phyloP scores from a whole-genome alignment of 2,797 vertebrate species.

The Phrynocephalus guinanensis region DNA sequence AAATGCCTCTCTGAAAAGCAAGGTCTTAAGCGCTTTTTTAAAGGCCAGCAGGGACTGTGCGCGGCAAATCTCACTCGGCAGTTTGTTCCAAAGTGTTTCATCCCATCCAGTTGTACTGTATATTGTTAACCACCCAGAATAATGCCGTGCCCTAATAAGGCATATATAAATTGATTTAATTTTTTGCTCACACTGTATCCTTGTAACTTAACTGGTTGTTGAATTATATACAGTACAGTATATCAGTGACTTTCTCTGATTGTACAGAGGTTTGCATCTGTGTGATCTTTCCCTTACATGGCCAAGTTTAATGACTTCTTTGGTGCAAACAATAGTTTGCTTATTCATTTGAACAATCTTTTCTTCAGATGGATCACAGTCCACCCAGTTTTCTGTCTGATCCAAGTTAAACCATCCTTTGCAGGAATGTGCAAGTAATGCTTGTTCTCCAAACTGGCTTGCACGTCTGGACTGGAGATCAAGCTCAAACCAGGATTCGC shows the following conservation, averaged over 20 bases:
- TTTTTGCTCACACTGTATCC: not conserved
- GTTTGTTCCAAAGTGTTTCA: too few species aligned
- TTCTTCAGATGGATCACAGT: too few species aligned
- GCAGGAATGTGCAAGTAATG: not conserved
- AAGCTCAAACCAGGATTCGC: not conserved
- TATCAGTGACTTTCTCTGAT: not conserved
- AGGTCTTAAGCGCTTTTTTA: too few species aligned
- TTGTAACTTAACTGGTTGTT: not conserved
- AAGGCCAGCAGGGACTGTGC: too few species aligned
- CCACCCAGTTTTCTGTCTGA: not conserved
- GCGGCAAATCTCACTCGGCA: too few species aligned
- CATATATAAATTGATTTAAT: too few species aligned
- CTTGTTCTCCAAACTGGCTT: not conserved
- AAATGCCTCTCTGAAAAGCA: too few species aligned
- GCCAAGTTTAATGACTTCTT: not conserved
- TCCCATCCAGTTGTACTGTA: too few species aligned
- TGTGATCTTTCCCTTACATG: too few species aligned
- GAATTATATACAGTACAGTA: not conserved
- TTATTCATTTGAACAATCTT: not conserved
- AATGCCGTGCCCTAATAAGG: too few species aligned
- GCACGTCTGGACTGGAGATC: not conserved
- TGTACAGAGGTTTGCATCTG: not conserved
- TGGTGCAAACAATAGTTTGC: not conserved
- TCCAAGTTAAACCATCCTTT: not conserved
- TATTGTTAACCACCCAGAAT: too few species aligned